A percentile compares a stretch with the other conserved stretches of the same genome.
Conservation (phyloP, 2,888 invertebrate species). For the Athalia circularis region DNA sequence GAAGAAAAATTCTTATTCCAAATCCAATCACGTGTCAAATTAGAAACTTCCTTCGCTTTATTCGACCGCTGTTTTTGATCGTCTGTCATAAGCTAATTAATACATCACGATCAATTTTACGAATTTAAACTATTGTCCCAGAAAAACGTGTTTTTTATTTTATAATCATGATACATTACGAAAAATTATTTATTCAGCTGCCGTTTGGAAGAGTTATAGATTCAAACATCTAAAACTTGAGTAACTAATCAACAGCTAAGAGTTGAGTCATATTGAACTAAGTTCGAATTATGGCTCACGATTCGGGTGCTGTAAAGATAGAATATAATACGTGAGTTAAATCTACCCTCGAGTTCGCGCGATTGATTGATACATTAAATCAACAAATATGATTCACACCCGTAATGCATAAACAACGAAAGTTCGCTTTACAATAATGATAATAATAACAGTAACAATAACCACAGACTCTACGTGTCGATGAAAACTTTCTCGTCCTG, state of each 20-base stretch:
- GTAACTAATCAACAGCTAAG: constrained; percentile 5
- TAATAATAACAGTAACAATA: no score
- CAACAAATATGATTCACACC: no score
- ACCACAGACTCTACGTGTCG: no score
- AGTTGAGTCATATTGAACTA: neutral
- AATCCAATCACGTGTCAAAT: neutral
- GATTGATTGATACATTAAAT: no score
- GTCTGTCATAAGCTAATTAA: neutral
- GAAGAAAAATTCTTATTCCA: neutral
- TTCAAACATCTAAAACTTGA: neutral
- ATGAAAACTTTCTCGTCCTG: no score
- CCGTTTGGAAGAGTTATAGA: neutral
- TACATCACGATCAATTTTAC: no score
- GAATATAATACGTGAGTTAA: no score
- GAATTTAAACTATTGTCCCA: no score
- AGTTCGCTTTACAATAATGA: no score
- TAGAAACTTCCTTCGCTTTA: neutral
- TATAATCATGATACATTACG: no score
- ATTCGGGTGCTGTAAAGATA: neutral
- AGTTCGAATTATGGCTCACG: neutral
- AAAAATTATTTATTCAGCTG: neutral
- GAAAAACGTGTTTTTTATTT: neutral
- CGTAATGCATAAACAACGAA: no score
- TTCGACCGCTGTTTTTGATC: neutral
- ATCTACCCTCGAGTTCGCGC: no score